Base-by-base conservation (phyloP, 2,888 invertebrate genomes). In the Oscheius sp. region DNA sequence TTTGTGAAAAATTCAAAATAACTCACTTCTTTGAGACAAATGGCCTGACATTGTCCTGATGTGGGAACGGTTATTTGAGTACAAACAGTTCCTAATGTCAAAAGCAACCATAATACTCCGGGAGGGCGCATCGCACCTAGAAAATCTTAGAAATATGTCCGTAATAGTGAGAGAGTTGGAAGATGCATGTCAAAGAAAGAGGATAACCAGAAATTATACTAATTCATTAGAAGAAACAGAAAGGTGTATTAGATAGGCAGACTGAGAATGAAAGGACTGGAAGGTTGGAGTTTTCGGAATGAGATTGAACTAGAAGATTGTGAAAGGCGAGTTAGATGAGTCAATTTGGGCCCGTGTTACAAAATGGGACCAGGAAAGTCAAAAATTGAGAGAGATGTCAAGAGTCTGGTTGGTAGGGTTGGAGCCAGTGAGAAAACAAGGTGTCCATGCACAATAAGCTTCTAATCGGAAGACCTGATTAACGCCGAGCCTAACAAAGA, bases 11-110 rank as follows among this genome's bases (percentile, higher is more conserved):
- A n/a, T n/a, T n/a, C n/a, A n/a, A n/a, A n/a, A n/a, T n/a, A 61
- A 39, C 65, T 34, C 12, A 68, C 68, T 42, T 68, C 68, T 61
- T 46, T 34, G n/a, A 68, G 61, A 61, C 68, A 68, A 17, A 68
- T 31, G 3, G 68, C 68, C 29, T 68, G 68, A 34, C 68, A 68
- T 29, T 68, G 68, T 23, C 68, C 68, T 5, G 58, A 68, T n/a
- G 61, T 68, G 25, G 68, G 50, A n/a, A 68, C 61, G 10, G 58
- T 58, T 25, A 61, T 52, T 39, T 68, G 68, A 1, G 15, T 23
- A 2, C 2, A 3, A 33, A 12, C 33, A 17, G 10, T 27, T 0
- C 6, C 12, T 45, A 66, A 29, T 34, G 57, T 46, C 17, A 46
- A 50, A 15, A 45, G 55, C 6, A 66, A 29, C 20, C 31, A 50